Percentiles rank a stretch among this genome's conserved stretches.
These are phyloP conservation scores for Seira musarum DNA, from an alignment of 2,888 invertebrate genomes.

Conservation along the genomic window DNA sequence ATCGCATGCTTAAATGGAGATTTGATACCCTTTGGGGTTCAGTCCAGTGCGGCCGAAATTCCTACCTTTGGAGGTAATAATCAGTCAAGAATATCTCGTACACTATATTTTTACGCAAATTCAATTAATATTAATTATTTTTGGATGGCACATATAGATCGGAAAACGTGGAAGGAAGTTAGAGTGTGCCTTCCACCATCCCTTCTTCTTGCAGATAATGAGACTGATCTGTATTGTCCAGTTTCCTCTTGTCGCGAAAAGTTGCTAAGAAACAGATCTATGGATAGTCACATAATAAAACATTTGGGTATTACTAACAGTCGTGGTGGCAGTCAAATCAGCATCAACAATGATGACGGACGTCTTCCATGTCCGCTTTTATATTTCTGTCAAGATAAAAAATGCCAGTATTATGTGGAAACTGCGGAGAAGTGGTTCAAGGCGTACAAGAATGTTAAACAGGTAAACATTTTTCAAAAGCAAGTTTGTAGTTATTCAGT, in stretches of 20 bases:
- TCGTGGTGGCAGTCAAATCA: conserved; percentile 2
- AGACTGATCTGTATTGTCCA: conserved; percentile 62
- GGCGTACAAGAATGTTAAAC: conserved; percentile 51
- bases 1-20: conserved; percentile 27
- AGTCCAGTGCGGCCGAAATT: conserved; percentile 27
- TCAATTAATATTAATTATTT: conserved; percentile 1
- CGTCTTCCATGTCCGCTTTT: conserved; percentile 46
- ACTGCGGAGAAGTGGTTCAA: conserved; percentile 43
- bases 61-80: conserved; percentile 45
- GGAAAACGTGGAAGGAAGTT: conserved; percentile 58
- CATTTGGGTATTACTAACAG: conserved; percentile 50
- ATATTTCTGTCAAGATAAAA: conserved; percentile 61
- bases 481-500: too few species aligned
- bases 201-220: conserved; percentile 38
- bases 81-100: background rate
- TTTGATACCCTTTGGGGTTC: conserved; percentile 41
- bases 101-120: background rate
- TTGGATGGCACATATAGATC: too few species aligned
- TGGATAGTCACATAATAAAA: conserved; percentile 63
- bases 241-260: conserved; percentile 62
- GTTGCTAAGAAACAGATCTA: conserved; percentile 59
- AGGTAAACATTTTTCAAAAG: conserved; percentile 37
- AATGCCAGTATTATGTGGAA: conserved; percentile 62
- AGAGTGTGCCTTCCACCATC: conserved; percentile 55
- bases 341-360: conserved; percentile 23